Percentiles rank a stretch among this genome's conserved stretches.
Evolutionary conservation across 2,888 invertebrate species (phyloP).

Genomic region (Criorhina ranunculi): DNA sequence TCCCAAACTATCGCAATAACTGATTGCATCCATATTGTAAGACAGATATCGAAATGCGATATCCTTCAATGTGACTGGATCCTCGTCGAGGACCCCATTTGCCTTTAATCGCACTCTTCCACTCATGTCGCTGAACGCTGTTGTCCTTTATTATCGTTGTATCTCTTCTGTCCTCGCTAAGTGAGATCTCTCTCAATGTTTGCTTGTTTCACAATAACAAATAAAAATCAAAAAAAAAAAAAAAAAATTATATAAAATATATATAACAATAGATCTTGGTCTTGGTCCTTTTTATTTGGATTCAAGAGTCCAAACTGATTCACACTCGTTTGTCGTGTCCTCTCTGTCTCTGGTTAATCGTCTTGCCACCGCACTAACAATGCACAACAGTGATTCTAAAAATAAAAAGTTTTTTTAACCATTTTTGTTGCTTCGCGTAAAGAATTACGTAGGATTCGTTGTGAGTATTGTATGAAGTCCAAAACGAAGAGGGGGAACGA

Average conservation of each 20-base stretch:
- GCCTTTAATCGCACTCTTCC: conserved; percentile 84
- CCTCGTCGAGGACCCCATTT: conserved; percentile 84
- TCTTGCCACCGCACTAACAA: conserved; percentile 37
- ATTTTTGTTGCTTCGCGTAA: conserved; percentile 43
- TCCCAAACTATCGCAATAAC: conserved; percentile 79
- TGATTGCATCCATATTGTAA: conserved; percentile 83
- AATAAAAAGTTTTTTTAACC: conserved; percentile 65
- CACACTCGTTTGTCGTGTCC: conserved; percentile 26
- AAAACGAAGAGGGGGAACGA: not conserved
- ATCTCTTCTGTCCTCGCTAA: conserved; percentile 11
- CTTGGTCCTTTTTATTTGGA: conserved; percentile 50
- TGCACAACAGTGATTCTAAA: conserved; percentile 66
- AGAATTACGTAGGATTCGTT: conserved; percentile 71
- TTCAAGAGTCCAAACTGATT: conserved; percentile 24
- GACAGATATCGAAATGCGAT: conserved; percentile 83
- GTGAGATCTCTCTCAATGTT: conserved; percentile 41
- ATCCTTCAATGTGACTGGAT: conserved; percentile 83
- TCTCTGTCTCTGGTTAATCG: conserved; percentile 22
- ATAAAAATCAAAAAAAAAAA: conserved; percentile 30
- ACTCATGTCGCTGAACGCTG: conserved; percentile 80
- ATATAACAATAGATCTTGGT: conserved; percentile 38
- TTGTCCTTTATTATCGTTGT: conserved; percentile 14
- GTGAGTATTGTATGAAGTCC: conserved; percentile 35
- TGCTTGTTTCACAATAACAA: conserved; percentile 36
- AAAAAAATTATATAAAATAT: conserved; percentile 65